Percentiles rank a stretch among this genome's conserved stretches.
Evolutionary conservation across 1,140 invertebrate genomes (phyloP).

Genomic region (Achatina immaculata): DNA sequence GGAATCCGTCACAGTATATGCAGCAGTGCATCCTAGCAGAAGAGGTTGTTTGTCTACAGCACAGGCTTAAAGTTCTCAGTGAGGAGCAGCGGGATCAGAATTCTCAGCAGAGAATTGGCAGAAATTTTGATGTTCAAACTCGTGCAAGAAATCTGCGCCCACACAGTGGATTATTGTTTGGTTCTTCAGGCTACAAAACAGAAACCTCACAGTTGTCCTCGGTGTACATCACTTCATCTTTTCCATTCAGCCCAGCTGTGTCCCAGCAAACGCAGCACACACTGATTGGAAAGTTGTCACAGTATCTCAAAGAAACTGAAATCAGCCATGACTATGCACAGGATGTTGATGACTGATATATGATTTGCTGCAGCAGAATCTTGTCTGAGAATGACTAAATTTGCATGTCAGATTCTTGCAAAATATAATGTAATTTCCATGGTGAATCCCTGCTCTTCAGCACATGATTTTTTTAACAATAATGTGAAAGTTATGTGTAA

Average conservation of each 20-base stretch:
- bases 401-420: no score
- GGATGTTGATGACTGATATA: slow-evolving; percentile 46
- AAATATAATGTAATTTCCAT: no score
- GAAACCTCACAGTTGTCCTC: slow-evolving; percentile 54
- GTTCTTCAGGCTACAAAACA: slow-evolving; percentile 52
- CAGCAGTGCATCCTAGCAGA: slow-evolving; percentile 69
- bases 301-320: slow-evolving; percentile 56
- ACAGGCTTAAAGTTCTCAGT: slow-evolving; percentile 52
- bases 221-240: slow-evolving; percentile 67
- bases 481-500: no score
- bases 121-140: slow-evolving; percentile 29
- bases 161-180: slow-evolving; percentile 67
- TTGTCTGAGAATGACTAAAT: background rate
- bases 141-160: slow-evolving; percentile 43
- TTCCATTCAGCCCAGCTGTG: slow-evolving; percentile 64
- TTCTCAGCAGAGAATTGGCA: background rate
- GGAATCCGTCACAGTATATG: slow-evolving; percentile 78
- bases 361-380: background rate
- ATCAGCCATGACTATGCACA: slow-evolving; percentile 54
- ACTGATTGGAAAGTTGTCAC: slow-evolving; percentile 55
- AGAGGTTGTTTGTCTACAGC: slow-evolving; percentile 65
- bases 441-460: no score
- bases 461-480: no score
- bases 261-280: slow-evolving; percentile 48
- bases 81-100: background rate